Base-by-base conservation (phyloP, 2,797 vertebrate genomes). In the Discoglossus pictus region DNA sequence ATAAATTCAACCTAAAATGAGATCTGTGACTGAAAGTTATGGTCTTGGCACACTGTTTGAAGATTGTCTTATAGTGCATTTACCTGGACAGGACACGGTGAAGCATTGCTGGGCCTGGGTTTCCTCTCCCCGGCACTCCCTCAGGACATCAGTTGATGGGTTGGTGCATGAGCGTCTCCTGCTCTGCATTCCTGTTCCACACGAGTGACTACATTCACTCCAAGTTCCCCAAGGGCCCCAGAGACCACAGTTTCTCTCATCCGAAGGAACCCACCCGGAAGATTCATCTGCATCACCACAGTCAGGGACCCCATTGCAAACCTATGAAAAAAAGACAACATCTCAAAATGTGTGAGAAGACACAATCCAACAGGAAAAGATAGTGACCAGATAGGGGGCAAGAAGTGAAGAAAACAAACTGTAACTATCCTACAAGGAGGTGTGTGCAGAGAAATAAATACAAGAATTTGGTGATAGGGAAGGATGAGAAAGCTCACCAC, bases 201-300 rank as follows among this genome's bases (percentile, higher is more conserved):
- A 95, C 1, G 88, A 86, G 10, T 1, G 73, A 46, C 85, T 93
- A 77, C 94, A 98, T 1, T 76, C 9, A 2, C 81, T 86, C 95
- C 95, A 97, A 0, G 80, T 63, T 1, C 82, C 86, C 94, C 94
- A 96, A 5, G 84, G 44, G 2, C 82, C 80, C 95, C 94, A 98
- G 4, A 65, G 77, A 5, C 84, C 87, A 21, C 91, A 95, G 61
- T 61, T 83, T 62, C 66, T 68, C 81, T 92, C 94, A 60, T 89
- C 94, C 0, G 73, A 79, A 2, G 84, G 73, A 6, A 53, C 59
- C 13, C 61, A 75, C 0, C 27, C 58, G 0, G 61, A 46, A 8
- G 65, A 35, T 1, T 73, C 6, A 1, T 68, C 68, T n/a, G 72
- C 75, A 1, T 86, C 82, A 0, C 74, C 68, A 11, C 94, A 97